These are phyloP conservation scores for Styela clava DNA, from an alignment of 23 tunicate genomes.

Conservation along the genomic window DNA sequence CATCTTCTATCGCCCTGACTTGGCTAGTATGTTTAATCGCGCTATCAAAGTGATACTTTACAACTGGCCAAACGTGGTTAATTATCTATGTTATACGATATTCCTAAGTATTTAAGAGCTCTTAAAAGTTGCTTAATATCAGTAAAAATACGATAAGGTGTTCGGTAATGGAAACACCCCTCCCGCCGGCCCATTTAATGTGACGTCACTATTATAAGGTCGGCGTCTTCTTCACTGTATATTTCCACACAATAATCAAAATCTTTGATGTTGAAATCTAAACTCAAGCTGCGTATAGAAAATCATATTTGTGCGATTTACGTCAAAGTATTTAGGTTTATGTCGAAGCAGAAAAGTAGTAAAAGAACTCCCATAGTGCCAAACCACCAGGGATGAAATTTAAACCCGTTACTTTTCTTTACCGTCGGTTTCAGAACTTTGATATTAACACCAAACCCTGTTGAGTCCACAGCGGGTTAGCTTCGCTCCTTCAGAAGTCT, in stretches of 20 bases:
- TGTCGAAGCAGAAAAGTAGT: neutral
- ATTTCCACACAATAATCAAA: too few species aligned
- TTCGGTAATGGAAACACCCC: neutral
- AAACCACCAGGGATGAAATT: neutral
- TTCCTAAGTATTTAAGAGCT: neutral
- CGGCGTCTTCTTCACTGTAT: too few species aligned
- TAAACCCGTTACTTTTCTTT: neutral
- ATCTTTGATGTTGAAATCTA: neutral
- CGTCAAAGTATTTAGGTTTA: neutral
- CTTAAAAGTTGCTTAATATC: neutral
- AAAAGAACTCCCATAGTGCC: neutral
- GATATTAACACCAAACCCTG: neutral
- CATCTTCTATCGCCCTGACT: neutral
- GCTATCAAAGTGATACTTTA: neutral
- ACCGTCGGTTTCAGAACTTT: neutral
- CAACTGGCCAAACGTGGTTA: neutral
- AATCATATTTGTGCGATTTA: neutral
- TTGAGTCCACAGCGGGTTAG: neutral
- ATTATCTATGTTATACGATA: neutral
- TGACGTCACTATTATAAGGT: neutral
- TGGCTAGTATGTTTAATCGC: neutral
- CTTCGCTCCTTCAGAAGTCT: neutral
- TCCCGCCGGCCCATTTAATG: neutral
- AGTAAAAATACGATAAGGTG: neutral
- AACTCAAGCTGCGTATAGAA: neutral